Base-by-base conservation (phyloP, 2,797 vertebrate species). In the Semaprochilodus insignis region DNA sequence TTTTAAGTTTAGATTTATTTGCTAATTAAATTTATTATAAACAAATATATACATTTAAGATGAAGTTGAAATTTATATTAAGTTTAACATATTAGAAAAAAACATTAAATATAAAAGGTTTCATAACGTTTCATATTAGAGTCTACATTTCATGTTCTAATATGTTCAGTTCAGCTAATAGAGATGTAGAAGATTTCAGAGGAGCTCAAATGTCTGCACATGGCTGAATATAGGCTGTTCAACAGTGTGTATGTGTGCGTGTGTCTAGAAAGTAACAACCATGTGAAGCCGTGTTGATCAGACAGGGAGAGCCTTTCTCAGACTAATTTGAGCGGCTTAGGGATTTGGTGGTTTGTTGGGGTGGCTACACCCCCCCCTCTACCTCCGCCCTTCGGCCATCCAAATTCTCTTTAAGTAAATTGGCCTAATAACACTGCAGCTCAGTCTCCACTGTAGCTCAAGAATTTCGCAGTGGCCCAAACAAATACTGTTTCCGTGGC, bases 401-500 rank as follows among this genome's bases (percentile, higher is more conserved):
- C 66, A 69, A 93, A 93, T 92, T 91, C 89, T 83, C 82, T 36
- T 92, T 91, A 91, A 93, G 92, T 90, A 92, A 91, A 91, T 88
- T 66, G 69, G 84, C 88, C 78, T 93, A 92, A 93, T 90, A 31
- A 89, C 91, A 54, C 87, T 82, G 63, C 6, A 88, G 91, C 89
- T 91, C 80, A 87, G 88, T 82, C 90, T 87, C 67, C 87, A 79
- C 57, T 85, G 81, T 91, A 89, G 80, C 89, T 81, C 19, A n/a
- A 79, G 85, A 86, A 82, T 31, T 77, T 74, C 27, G 48, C 75
- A 62, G 54, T 63, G 70, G 80, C 81, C 84, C 89, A 90, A 91
- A 85, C 88, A 91, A 90, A 88, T 72, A 89, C 14, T 70, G 88
- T 88, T 88, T 88, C 81, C 66, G 21, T 40, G 25, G 36, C 67